A percentile compares a stretch with the other conserved stretches of the same genome.
Conservation (phyloP, 2,113 vertebrate species). For the Eonycteris spelaea region DNA sequence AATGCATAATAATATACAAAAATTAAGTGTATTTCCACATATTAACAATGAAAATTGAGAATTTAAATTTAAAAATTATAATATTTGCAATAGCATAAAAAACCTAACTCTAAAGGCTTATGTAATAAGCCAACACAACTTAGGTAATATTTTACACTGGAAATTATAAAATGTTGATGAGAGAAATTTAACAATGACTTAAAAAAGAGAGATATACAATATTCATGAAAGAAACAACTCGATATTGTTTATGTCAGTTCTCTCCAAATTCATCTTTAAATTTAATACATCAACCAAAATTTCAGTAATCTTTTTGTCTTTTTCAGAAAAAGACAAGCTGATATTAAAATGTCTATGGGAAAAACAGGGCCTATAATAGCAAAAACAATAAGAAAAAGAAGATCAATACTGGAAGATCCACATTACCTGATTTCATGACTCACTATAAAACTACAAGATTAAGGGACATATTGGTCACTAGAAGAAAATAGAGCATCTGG, state of each 20-base stretch:
- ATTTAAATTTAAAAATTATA: background rate
- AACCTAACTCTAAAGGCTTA: background rate
- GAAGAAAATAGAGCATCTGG: background rate
- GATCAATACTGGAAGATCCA: background rate
- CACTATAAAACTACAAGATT: background rate
- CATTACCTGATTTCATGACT: background rate
- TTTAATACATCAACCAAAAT: background rate
- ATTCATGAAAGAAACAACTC: background rate
- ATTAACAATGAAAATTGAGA: background rate
- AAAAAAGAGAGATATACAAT: background rate
- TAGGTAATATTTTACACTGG: background rate
- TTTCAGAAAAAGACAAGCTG: background rate
- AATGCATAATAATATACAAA: background rate
- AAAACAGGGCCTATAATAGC: background rate
- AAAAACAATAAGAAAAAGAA: background rate
- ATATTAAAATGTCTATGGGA: background rate
- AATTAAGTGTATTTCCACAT: background rate
- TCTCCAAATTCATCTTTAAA: background rate
- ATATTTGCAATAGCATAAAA: background rate
- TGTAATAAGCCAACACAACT: background rate
- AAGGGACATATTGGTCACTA: background rate
- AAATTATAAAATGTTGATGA: background rate
- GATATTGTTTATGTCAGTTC: background rate
- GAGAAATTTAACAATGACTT: background rate
- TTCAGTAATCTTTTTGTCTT: background rate